A percentile compares a stretch with the other conserved stretches of the same genome.
Conservation (phyloP, 2,888 invertebrate species). For the Chelonus formosanus region DNA sequence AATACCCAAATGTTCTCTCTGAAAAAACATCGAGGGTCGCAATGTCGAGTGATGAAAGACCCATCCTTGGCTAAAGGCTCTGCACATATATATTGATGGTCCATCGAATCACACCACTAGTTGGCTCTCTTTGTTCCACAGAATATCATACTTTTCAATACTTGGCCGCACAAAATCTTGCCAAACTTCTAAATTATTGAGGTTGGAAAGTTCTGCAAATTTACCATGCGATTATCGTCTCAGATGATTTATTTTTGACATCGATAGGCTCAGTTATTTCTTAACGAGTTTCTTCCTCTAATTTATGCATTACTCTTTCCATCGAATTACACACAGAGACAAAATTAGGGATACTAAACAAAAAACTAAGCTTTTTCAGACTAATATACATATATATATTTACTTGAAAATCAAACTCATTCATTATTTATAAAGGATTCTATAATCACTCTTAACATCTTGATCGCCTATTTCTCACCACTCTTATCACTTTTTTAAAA, state of each 20-base stretch:
- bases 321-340: not conserved
- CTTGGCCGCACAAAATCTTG: conserved; percentile 10
- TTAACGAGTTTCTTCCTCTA: conserved; percentile 48
- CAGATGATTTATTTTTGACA: conserved; percentile 41
- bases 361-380: no score
- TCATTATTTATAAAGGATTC: no score
- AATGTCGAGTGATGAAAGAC: conserved; percentile 10
- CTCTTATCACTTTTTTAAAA: no score
- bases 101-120: not conserved
- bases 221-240: conserved; percentile 46
- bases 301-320: conserved; percentile 46
- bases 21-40: conserved; percentile 24
- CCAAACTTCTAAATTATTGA: conserved; percentile 56
- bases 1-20: conserved; percentile 9
- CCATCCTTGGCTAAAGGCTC: conserved; percentile 16
- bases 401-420: no score
- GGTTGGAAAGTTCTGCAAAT: conserved; percentile 56
- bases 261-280: conserved; percentile 43
- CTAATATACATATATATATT: no score
- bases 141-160: not conserved
- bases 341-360: not conserved
- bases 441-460: no score
- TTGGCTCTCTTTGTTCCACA: not conserved
- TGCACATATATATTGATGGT: no score
- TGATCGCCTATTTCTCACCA: no score